phyloP scores from a whole-genome alignment of 1,140 invertebrate genomes.

The Eciton burchellii region DNA sequence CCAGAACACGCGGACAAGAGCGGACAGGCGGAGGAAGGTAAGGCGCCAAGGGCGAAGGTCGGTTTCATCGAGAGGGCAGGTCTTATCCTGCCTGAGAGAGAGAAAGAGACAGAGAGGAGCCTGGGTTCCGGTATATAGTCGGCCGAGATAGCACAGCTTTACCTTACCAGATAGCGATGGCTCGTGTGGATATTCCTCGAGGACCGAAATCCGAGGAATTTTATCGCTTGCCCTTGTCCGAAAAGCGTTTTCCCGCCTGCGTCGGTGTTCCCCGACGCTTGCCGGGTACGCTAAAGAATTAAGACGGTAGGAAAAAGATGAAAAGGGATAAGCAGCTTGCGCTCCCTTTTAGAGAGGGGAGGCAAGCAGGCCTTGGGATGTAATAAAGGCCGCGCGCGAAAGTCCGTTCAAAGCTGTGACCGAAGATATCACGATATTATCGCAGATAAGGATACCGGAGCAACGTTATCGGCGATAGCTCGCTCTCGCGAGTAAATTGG shows the following conservation, averaged over 20 bases:
- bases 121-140: slow-evolving; percentile 35
- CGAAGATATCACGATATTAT: neutral
- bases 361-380: neutral
- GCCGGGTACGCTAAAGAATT: slow-evolving; percentile 29
- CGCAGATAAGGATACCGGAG: no score
- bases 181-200: slow-evolving; percentile 22
- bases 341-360: neutral
- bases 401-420: neutral
- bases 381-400: neutral
- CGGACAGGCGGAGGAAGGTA: neutral
- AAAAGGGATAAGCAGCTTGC: neutral
- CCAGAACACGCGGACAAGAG: slow-evolving; percentile 2
- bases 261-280: neutral
- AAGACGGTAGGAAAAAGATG: slow-evolving; percentile 6
- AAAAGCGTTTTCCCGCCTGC: slow-evolving; percentile 2
- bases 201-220: slow-evolving; percentile 26
- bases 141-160: slow-evolving; percentile 44
- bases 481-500: no score
- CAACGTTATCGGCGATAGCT: no score
- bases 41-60: slow-evolving; percentile 29
- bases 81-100: neutral
- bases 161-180: slow-evolving; percentile 37
- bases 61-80: slow-evolving; percentile 36
- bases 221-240: slow-evolving; percentile 1
- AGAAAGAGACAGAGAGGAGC: neutral